Conservation (phyloP, 2,797 vertebrate genomes). For the Enteromius paludinosus region DNA sequence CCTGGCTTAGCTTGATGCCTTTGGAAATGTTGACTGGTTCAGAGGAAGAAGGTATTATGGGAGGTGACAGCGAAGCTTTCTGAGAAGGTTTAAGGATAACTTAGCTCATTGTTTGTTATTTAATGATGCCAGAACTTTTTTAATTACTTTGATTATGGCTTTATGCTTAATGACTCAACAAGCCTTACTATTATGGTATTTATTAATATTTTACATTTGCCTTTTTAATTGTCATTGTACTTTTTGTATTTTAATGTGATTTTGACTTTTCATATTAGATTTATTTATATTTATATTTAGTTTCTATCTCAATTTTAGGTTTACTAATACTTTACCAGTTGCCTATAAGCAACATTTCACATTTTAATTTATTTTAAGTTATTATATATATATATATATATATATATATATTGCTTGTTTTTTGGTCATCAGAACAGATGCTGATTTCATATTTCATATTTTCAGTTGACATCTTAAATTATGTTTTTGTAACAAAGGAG, state of each 20-base stretch:
- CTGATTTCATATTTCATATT: too few relatives aligned
- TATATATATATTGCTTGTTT: too few relatives aligned
- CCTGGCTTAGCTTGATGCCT: slow-evolving; percentile 20
- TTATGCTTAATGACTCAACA: background rate
- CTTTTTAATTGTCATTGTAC: background rate
- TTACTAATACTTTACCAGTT: too few relatives aligned
- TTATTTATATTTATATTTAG: background rate
- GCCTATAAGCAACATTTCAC: too few relatives aligned
- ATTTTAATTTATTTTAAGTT: too few relatives aligned
- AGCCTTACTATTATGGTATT: background rate
- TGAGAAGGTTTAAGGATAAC: background rate
- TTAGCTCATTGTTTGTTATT: background rate
- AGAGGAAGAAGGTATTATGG: slow-evolving; percentile 28
- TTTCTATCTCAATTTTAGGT: too few relatives aligned
- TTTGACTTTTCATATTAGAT: background rate
- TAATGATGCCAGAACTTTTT: background rate
- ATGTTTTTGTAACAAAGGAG: too few relatives aligned
- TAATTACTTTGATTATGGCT: background rate
- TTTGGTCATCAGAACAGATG: too few relatives aligned
- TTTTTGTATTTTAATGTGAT: background rate
- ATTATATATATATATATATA: too few relatives aligned
- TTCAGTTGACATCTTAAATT: too few relatives aligned
- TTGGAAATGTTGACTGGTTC: slow-evolving; percentile 31
- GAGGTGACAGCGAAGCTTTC: slow-evolving; percentile 14
- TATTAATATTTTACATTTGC: background rate